phyloP scores from a whole-genome alignment of 2,797 vertebrate genomes.

The Vespertilio murinus region DNA sequence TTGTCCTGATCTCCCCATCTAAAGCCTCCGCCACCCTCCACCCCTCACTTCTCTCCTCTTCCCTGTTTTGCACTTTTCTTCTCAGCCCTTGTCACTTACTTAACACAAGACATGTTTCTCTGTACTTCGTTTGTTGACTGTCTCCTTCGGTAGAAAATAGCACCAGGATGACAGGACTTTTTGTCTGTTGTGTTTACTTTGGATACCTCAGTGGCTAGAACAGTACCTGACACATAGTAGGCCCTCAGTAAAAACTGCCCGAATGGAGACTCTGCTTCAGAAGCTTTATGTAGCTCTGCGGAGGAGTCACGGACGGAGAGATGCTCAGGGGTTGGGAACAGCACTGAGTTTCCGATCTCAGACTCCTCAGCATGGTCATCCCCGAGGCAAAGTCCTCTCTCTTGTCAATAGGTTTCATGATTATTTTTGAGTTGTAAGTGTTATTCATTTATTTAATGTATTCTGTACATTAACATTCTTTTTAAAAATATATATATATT shows the following conservation, averaged over 20 bases:
- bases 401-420: no score
- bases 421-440: no score
- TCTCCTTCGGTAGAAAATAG: not conserved
- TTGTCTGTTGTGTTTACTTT: not conserved
- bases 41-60: not conserved
- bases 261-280: not conserved
- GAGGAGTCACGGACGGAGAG: no score
- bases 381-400: no score
- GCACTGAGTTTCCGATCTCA: no score
- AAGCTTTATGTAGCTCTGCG: no score
- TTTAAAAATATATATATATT: no score
- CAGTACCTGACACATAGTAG: not conserved
- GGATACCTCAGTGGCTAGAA: not conserved
- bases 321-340: no score
- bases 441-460: no score
- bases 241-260: not conserved
- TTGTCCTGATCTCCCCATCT: not conserved
- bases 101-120: not conserved
- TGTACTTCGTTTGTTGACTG: not conserved
- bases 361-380: no score
- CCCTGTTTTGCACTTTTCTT: not conserved
- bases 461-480: no score
- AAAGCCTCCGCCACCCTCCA: not conserved
- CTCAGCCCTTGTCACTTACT: not conserved
- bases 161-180: not conserved